Base-by-base conservation (phyloP, 1,140 invertebrate genomes). In the Venustaconcha ellipsiformis region DNA sequence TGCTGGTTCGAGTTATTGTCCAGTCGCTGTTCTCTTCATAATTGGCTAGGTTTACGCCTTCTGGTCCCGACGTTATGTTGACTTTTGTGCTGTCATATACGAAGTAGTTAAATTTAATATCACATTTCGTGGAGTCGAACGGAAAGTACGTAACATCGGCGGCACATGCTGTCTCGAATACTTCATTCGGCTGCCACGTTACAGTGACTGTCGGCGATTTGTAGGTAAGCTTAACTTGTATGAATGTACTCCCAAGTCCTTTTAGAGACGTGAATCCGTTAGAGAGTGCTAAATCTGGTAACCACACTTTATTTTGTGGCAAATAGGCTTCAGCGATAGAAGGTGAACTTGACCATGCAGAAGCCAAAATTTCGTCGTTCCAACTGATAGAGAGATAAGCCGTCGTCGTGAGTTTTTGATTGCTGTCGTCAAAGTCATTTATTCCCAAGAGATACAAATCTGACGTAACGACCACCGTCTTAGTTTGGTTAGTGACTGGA, bases 41-140 rank as follows among this genome's bases (percentile, higher is more conserved):
- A 12, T 60, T n/a, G 18, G 60, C 70, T 8, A 56, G 72, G 57
- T 77, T 67, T 13, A 77, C 5, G 14, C 70, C 75, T 12, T 67
- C 69, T 56, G 63, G 59, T 1, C 75, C 75, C 57, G 30, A 55
- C 30, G 56, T 26, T 4, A 72, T 58, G 11, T 14, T 67, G 4
- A 71, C 75, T 5, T 26, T 72, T 13, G 67, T 65, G 57, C 62
- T 67, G 4, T 70, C 60, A 23, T 77, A 72, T 30, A 59, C 99
- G 97, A 98, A 99, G 4, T 96, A 97, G 12, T 97, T 97, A 81
- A 99, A 99, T 89, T 98, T 99, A 95, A 99, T 97, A 74, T 98
- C 95, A 89, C 97, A 99, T 1, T 95, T 97, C 92, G 99, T 97
- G 89, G 82, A 74, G 65, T 99, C 97, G 90, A 99, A 99, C 20